These are phyloP conservation scores for Forbesichthys papilliferus DNA, from an alignment of 2,113 vertebrate genomes.

Conservation along the genomic window DNA sequence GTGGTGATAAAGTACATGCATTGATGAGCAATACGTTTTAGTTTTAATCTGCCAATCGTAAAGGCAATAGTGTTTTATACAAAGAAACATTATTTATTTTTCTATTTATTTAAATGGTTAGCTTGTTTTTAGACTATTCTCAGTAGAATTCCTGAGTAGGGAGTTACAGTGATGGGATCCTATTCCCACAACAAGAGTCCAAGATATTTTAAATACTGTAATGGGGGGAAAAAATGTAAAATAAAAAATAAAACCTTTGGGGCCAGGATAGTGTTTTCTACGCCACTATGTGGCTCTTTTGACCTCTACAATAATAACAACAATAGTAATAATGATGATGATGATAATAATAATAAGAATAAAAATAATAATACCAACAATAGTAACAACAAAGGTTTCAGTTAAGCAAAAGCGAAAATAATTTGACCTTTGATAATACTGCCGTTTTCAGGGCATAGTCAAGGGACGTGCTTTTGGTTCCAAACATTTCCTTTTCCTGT, in stretches of 20 bases:
- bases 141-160: slow-evolving; percentile 69
- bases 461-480: slow-evolving; percentile 59
- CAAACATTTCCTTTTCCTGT: slow-evolving; percentile 42
- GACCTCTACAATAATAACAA: slow-evolving; percentile 42
- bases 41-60: slow-evolving; percentile 20
- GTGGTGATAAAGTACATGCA: slow-evolving; percentile 40
- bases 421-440: slow-evolving; percentile 73
- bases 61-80: slow-evolving; percentile 64
- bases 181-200: slow-evolving; percentile 31
- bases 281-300: slow-evolving; percentile 39
- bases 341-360: no score
- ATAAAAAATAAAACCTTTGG: slow-evolving; percentile 47
- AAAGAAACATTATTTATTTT: slow-evolving; percentile 43
- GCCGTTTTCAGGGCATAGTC: slow-evolving; percentile 56
- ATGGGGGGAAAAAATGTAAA: slow-evolving; percentile 27
- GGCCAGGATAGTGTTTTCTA: slow-evolving; percentile 20
- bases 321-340: neutral
- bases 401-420: slow-evolving; percentile 33
- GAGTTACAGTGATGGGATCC: slow-evolving; percentile 55
- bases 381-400: slow-evolving; percentile 3
- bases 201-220: neutral
- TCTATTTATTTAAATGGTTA: slow-evolving; percentile 15
- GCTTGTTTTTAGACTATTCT: slow-evolving; percentile 50
- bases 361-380: no score
- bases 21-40: slow-evolving; percentile 30